Conservation (phyloP, 2,113 vertebrate genomes). For the Dolichallabes microphthalmus region DNA sequence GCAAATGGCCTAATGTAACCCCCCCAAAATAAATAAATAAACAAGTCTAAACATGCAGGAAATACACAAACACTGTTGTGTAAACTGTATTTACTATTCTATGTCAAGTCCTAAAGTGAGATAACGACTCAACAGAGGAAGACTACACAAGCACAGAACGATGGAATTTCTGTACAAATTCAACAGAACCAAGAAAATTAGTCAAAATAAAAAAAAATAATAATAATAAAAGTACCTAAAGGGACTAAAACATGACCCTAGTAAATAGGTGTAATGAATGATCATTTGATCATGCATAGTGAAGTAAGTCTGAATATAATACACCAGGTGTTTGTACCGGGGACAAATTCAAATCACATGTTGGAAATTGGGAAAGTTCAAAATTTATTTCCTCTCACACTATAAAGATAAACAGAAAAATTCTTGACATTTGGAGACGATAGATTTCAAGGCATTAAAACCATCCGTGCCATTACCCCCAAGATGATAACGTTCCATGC, state of each 20-base stretch:
- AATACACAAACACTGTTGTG: constrained; percentile 6
- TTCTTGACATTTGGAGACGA: constrained; percentile 40
- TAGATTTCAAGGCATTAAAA: constrained; percentile 35
- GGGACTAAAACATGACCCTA: neutral
- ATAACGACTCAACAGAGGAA: neutral
- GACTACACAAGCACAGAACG: neutral
- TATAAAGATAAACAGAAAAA: constrained; percentile 38
- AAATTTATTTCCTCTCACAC: constrained; percentile 37
- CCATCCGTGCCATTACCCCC: constrained; percentile 34
- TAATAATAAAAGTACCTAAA: neutral
- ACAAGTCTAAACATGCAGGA: constrained; percentile 19
- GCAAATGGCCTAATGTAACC: constrained; percentile 21
- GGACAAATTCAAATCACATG: constrained; percentile 48
- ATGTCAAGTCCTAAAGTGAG: neutral
- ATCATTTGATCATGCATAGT: neutral
- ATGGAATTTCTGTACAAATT: neutral
- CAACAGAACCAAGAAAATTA: neutral
- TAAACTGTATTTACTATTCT: constrained; percentile 16
- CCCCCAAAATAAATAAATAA: neutral
- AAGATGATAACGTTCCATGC: constrained; percentile 19
- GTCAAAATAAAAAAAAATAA: too few relatives aligned
- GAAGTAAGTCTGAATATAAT: constrained; percentile 21
- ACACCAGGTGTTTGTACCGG: constrained; percentile 43
- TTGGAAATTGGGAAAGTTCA: constrained; percentile 35
- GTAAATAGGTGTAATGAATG: constrained; percentile 12